Evolutionary conservation across 2,113 vertebrate genomes (phyloP).

Genomic region (Xenus cinereus): DNA sequence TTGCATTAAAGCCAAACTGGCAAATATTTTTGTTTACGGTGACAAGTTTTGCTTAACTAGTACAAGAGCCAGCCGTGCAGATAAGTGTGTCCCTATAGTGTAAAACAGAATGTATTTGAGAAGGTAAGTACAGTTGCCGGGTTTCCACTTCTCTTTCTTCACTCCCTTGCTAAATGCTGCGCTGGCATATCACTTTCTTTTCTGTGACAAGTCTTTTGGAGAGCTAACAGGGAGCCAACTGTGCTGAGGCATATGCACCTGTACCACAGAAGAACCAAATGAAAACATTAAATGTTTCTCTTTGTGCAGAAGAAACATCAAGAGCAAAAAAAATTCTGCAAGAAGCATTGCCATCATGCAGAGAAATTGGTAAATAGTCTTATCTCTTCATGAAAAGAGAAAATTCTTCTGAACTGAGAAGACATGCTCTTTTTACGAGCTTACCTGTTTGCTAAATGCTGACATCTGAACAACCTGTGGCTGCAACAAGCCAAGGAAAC

Average conservation of each 20-base stretch:
- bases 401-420: neutral
- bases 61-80: neutral
- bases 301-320: neutral
- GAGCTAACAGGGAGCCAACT: neutral
- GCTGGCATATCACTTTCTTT: neutral
- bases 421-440: neutral
- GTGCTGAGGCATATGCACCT: slow-evolving; percentile 16
- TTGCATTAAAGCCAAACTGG: neutral
- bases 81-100: neutral
- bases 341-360: neutral
- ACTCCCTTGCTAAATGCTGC: neutral
- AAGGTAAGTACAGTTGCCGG: neutral
- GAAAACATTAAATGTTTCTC: neutral
- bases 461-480: neutral
- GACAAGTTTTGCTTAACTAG: neutral
- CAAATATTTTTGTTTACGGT: slow-evolving; percentile 8
- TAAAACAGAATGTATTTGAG: neutral
- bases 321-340: neutral
- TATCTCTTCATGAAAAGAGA: neutral
- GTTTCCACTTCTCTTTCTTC: neutral
- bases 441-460: neutral
- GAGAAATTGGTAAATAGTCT: neutral
- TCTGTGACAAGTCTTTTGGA: neutral
- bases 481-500: neutral
- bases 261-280: neutral